A percentile compares a stretch with the other conserved stretches of the same genome.
Conservation (phyloP, 2,113 vertebrate species). For the Phyllostomus hastatus region DNA sequence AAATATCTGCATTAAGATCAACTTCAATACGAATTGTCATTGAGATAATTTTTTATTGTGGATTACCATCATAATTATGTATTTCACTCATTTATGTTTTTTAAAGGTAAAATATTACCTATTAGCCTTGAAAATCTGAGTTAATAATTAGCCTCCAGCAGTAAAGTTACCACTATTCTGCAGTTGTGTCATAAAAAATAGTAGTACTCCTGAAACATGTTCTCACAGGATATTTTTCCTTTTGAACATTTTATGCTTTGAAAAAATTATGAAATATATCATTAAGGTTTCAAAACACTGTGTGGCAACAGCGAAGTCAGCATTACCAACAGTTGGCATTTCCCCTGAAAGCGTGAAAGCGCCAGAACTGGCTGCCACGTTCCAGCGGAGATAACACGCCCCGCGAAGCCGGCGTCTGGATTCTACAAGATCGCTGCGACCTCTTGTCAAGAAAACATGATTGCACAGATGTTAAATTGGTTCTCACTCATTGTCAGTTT, state of each 20-base stretch:
- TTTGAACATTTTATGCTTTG: constrained; percentile 12
- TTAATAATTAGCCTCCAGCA: background rate
- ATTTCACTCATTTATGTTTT: background rate
- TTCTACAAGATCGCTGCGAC: background rate
- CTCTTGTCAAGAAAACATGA: constrained; percentile 29
- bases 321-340: background rate
- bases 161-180: background rate
- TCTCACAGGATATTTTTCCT: constrained; percentile 1
- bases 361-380: background rate
- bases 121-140: background rate
- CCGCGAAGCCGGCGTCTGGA: background rate
- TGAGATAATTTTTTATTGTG: background rate
- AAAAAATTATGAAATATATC: constrained; percentile 27
- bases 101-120: constrained; percentile 1
- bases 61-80: background rate
- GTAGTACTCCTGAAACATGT: background rate
- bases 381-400: constrained; percentile 50
- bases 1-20: background rate
- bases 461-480: constrained; percentile 47
- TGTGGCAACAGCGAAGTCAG: background rate
- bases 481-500: constrained; percentile 55
- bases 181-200: background rate
- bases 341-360: background rate
- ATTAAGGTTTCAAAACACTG: background rate
- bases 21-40: background rate